Conservation (phyloP, 1,140 invertebrate genomes). For the Aphaenogaster ashmeadi region DNA sequence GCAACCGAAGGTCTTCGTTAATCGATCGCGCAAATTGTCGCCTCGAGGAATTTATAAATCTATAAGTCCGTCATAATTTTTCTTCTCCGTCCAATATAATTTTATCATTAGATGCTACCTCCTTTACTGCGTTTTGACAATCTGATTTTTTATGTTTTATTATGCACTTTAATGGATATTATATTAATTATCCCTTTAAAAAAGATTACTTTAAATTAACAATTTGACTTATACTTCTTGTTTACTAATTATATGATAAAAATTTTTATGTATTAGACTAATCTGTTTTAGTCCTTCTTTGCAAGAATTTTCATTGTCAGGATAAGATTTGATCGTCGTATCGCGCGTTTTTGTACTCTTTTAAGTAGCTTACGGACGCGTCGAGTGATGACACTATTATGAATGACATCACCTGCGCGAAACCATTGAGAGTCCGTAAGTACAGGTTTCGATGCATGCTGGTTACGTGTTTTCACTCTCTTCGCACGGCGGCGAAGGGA, state of each 20-base stretch:
- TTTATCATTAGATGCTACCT: neutral
- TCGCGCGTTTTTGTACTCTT: neutral
- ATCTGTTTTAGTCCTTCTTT: neutral
- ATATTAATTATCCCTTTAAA: neutral
- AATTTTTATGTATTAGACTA: neutral
- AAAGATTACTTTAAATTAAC: neutral
- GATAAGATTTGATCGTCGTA: neutral
- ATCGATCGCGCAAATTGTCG: slow-evolving; percentile 49
- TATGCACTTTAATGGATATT: neutral
- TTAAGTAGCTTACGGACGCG: neutral
- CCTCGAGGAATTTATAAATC: slow-evolving; percentile 21
- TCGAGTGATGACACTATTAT: slow-evolving; percentile 54
- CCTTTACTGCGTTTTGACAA: neutral
- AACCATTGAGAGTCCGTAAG: slow-evolving; percentile 43
- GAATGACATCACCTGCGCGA: slow-evolving; percentile 58
- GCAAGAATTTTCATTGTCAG: neutral
- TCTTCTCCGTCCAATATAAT: neutral
- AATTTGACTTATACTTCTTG: neutral
- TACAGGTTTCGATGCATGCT: slow-evolving; percentile 43
- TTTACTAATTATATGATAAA: neutral
- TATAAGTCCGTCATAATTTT: neutral
- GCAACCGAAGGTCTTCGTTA: slow-evolving; percentile 48
- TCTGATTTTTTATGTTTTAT: neutral
- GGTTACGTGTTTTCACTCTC: slow-evolving; percentile 24
- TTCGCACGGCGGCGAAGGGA: slow-evolving; percentile 19